phyloP scores from a whole-genome alignment of 2,888 invertebrate genomes.

The Rhodophaea formosa region DNA sequence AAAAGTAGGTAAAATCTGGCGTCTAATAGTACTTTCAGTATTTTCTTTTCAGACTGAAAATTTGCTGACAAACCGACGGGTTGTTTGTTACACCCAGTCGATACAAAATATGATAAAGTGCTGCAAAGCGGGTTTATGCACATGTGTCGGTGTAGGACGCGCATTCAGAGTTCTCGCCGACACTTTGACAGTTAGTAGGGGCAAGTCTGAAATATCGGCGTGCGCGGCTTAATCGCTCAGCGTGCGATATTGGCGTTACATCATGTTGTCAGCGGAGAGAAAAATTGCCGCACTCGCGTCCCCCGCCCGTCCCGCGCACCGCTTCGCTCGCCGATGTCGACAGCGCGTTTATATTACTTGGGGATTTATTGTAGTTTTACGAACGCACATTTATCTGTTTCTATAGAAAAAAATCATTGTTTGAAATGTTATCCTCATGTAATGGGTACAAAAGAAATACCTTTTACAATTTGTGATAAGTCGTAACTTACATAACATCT shows the following conservation, averaged over 20 bases:
- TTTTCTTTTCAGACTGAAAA: slow-evolving; percentile 4
- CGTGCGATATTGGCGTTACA: slow-evolving; percentile 81
- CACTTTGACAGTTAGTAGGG: slow-evolving; percentile 79
- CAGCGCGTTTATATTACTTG: slow-evolving; percentile 75
- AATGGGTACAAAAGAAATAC: slow-evolving; percentile 15
- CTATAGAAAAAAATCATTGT: slow-evolving; percentile 36
- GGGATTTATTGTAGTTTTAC: slow-evolving; percentile 75
- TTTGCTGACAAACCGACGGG: slow-evolving; percentile 27
- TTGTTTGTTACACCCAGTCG: slow-evolving; percentile 37
- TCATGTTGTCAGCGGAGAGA: slow-evolving; percentile 80
- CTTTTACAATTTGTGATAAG: background rate
- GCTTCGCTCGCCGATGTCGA: slow-evolving; percentile 58
- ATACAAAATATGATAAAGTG: slow-evolving; percentile 46
- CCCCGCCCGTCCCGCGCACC: slow-evolving; percentile 45
- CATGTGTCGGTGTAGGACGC: slow-evolving; percentile 36
- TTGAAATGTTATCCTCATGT: slow-evolving; percentile 24
- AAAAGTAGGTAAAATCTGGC: background rate
- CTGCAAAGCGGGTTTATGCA: slow-evolving; percentile 34
- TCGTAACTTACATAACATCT: background rate
- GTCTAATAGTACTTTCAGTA: background rate
- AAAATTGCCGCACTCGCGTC: slow-evolving; percentile 73
- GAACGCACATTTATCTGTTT: slow-evolving; percentile 67
- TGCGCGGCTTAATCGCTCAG: slow-evolving; percentile 80
- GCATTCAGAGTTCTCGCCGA: slow-evolving; percentile 60
- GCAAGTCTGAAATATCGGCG: slow-evolving; percentile 79